Evolutionary conservation across 2,888 invertebrate species (phyloP).

Genomic region (Yponomeuta plumbellus): DNA sequence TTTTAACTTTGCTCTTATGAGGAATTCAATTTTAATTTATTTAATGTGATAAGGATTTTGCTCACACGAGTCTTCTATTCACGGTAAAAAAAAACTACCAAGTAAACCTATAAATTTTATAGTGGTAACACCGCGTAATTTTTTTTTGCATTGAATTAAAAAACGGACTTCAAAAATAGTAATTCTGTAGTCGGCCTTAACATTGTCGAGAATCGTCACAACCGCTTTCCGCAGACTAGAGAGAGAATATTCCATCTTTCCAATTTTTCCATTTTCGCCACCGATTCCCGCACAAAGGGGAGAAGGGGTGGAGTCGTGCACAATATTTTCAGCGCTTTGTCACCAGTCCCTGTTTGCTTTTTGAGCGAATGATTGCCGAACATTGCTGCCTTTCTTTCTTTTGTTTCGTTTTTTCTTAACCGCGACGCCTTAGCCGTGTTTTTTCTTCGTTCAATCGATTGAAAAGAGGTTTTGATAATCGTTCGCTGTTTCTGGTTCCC

Average conservation of each 20-base stretch:
- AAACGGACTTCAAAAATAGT: too few relatives aligned
- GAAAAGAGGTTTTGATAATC: too few relatives aligned
- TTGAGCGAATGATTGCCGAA: slow-evolving; percentile 18
- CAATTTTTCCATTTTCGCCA: slow-evolving; percentile 23
- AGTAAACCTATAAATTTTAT: too few relatives aligned
- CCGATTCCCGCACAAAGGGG: slow-evolving; percentile 18
- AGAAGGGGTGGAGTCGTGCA: slow-evolving; percentile 22
- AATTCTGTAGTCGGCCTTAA: background rate
- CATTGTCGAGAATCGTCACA: background rate
- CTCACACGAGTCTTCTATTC: too few relatives aligned
- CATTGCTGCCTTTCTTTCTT: slow-evolving; percentile 13
- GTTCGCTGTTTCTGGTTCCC: too few relatives aligned
- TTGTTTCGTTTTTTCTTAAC: background rate
- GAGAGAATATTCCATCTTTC: slow-evolving; percentile 1
- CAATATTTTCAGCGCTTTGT: slow-evolving; percentile 27
- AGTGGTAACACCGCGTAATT: too few relatives aligned
- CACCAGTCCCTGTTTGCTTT: slow-evolving; percentile 19
- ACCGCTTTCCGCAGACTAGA: background rate
- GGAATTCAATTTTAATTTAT: too few relatives aligned
- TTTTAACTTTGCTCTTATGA: too few relatives aligned
- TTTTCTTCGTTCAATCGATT: background rate
- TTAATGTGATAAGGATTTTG: too few relatives aligned
- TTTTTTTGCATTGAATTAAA: too few relatives aligned
- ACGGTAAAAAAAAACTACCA: too few relatives aligned
- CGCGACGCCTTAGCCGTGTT: background rate